Base-by-base conservation (phyloP, 2,113 vertebrate genomes). In the Pangasianodon hypophthalmus region DNA sequence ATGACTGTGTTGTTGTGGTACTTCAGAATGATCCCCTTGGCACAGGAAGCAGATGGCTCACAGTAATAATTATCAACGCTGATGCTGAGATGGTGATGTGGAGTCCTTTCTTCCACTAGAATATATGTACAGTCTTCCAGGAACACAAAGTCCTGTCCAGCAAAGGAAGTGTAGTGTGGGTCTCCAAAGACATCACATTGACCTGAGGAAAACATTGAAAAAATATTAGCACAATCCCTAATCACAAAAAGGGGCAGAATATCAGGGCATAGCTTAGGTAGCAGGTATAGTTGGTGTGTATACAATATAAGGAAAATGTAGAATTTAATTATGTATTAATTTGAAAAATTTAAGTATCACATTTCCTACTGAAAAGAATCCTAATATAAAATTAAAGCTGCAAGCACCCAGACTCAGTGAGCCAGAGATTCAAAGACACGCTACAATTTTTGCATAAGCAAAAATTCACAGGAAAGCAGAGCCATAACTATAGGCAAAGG, bases 141-240 rank as follows among this genome's bases (percentile, higher is more conserved):
- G 88, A 95, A 96, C 88, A 92, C 87, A 91, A 94, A 96, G 1
- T 6, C 0, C 0, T 91, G 60, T 8, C 95, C 95, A 75, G 93
- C 67, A 87, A 96, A 96, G n/a, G 96, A 91, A 37, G 91, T 92
- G 91, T 95, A 97, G 84, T 96, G 96, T 9, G 96, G 96, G 73
- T 96, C 96, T 48, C 96, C 96, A 60, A 92, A 96, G 1, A 96
- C 29, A 6, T 95, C 92, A 56, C 96, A 96, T 11, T 80, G 91
- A 92, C 96, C 96, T 96, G 21, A 80, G 48, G 29, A 75, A 86
- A 85, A 87, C 71, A 87, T 62, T 32, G 24, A 8, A 6, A 32
- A 56, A 46, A 85, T 54, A 24, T 52, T 58, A 44, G 3, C 54
- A 41, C 10, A 50, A 50, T 50, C 16, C 5, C 13, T 50, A n/a